Conservation (phyloP, 2,888 invertebrate genomes). For the Plagodis pulveraria region DNA sequence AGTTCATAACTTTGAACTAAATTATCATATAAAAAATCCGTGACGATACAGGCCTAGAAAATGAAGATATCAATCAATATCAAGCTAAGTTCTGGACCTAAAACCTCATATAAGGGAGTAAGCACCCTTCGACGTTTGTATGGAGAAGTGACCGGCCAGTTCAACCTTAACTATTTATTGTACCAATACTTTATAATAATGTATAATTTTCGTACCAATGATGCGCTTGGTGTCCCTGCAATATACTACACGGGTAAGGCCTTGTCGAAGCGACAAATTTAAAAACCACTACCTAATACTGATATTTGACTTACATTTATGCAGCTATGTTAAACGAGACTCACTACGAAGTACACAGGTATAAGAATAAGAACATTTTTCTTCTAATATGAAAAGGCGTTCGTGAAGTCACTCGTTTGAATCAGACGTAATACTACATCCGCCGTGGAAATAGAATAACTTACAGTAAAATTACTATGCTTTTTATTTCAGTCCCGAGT, state of each 20-base stretch:
- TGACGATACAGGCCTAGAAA: too few species aligned
- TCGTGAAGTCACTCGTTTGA: slow-evolving; percentile 55
- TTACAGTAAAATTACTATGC: background rate
- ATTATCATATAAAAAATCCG: too few species aligned
- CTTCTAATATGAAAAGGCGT: slow-evolving; percentile 47
- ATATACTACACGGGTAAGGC: slow-evolving; percentile 22
- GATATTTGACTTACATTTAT: slow-evolving; percentile 25
- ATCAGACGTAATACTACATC: slow-evolving; percentile 7
- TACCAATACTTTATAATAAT: background rate
- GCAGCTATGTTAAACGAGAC: slow-evolving; percentile 23
- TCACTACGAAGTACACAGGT: slow-evolving; percentile 35
- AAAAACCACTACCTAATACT: slow-evolving; percentile 29
- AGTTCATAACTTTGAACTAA: too few species aligned
- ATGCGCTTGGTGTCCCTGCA: slow-evolving; percentile 3
- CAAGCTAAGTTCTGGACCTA: too few species aligned
- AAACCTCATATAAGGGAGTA: too few species aligned
- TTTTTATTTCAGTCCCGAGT: slow-evolving; percentile 1
- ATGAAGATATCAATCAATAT: too few species aligned
- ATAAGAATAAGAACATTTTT: slow-evolving; percentile 42
- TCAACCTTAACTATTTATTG: too few species aligned
- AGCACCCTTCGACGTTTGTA: too few species aligned
- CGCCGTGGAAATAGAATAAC: slow-evolving; percentile 7
- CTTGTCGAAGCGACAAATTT: slow-evolving; percentile 22
- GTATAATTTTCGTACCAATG: background rate
- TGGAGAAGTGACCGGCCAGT: too few species aligned